Evolutionary conservation across 2,113 vertebrate species (phyloP).

Genomic region (Poicephalus gulielmi): DNA sequence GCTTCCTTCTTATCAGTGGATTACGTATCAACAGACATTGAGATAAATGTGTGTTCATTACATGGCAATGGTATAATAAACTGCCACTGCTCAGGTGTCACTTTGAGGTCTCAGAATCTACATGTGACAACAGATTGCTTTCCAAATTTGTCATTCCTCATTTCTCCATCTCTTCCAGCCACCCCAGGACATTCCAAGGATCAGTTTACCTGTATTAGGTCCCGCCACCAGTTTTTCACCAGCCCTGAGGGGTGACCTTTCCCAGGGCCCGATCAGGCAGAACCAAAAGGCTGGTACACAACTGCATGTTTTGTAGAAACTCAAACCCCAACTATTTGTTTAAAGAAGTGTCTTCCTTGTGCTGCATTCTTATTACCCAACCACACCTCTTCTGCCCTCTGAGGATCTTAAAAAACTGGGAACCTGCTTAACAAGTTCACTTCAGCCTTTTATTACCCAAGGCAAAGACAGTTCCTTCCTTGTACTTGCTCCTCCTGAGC

Average conservation of each 20-base stretch:
- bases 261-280: background rate
- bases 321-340: background rate
- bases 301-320: background rate
- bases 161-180: background rate
- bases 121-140: background rate
- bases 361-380: slow-evolving; percentile 30
- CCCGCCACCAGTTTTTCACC: background rate
- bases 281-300: background rate
- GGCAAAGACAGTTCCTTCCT: background rate
- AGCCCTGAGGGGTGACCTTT: background rate
- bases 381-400: slow-evolving; percentile 6
- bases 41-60: background rate
- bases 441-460: background rate
- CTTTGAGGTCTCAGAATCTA: background rate
- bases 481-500: background rate
- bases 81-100: background rate
- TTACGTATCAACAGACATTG: background rate
- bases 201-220: background rate
- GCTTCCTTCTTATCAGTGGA: background rate
- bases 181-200: background rate
- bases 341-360: background rate
- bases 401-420: slow-evolving; percentile 8
- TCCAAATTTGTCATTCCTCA: background rate
- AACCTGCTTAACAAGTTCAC: slow-evolving; percentile 61
- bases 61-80: background rate